Percentiles rank a stretch among this genome's conserved stretches.
phyloP scores from a whole-genome alignment of 2,888 invertebrate genomes.

The Ochropleura leucogaster region DNA sequence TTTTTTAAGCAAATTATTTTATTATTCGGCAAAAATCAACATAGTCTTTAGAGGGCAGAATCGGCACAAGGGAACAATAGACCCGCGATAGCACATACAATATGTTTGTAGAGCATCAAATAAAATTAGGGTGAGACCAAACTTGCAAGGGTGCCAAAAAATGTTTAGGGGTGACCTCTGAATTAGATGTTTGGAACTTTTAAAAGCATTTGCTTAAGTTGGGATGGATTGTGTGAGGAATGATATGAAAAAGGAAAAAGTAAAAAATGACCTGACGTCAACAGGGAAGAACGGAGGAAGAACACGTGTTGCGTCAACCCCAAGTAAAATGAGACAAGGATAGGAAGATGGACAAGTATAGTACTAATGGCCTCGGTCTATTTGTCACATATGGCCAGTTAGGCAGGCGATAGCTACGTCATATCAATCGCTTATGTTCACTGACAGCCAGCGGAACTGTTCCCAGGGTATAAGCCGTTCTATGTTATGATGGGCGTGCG shows the following conservation, averaged over 20 bases:
- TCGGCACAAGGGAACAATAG: slow-evolving; percentile 2
- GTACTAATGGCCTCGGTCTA: neutral
- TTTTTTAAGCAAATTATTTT: neutral
- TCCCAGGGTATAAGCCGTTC: slow-evolving; percentile 41
- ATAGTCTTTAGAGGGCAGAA: neutral
- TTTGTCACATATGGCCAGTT: slow-evolving; percentile 13
- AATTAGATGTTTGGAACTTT: slow-evolving; percentile 22
- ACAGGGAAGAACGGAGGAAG: neutral
- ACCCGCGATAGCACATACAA: slow-evolving; percentile 2
- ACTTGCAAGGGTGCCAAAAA: slow-evolving; percentile 36
- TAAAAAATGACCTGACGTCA: neutral
- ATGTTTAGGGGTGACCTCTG: slow-evolving; percentile 10
- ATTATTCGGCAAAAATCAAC: neutral
- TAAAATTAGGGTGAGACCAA: slow-evolving; percentile 38
- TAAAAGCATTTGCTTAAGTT: slow-evolving; percentile 15
- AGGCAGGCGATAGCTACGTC: slow-evolving; percentile 8
- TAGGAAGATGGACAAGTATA: neutral
- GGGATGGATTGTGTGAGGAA: neutral
- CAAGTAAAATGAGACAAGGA: neutral
- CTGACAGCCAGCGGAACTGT: slow-evolving; percentile 26
- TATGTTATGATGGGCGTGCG: slow-evolving; percentile 46
- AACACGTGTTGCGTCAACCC: neutral
- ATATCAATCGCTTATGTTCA: slow-evolving; percentile 30
- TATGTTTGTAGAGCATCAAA: slow-evolving; percentile 21
- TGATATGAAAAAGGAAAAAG: neutral